Base-by-base conservation (phyloP, 2,113 vertebrate genomes). In the Motacilla tschutschensis region DNA sequence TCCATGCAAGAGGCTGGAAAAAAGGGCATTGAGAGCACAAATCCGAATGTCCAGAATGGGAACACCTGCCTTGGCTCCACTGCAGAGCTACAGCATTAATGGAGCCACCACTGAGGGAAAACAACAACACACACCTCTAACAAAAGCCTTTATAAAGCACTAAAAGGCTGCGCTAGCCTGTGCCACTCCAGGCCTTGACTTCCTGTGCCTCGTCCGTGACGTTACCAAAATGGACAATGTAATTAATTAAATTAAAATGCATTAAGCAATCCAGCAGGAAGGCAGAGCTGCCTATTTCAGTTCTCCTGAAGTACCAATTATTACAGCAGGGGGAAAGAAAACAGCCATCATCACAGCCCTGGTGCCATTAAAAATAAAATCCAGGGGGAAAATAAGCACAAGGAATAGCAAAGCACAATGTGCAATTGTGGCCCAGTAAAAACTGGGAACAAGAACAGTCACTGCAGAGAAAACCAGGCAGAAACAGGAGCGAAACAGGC, bases 181-280 rank as follows among this genome's bases (percentile, higher is more conserved):
- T 8, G 18, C 62, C 62, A 40, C 72, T 83, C 41, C 36, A 10
- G 82, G 75, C 72, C 75, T 36, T 17, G 33, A 31, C 72, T 88
- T 89, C 81, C 81, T 60, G 29, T 51, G 72, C 91, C 83, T 89
- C 38, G 50, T 69, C 80, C 1, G 1, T 82, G 94, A 95, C 15
- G 43, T 62, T 90, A 89, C 79, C 83, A 57, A 90, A 90, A 77
- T 36, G 79, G 79, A 87, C 89, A 82, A 67, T 64, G 79, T 83
- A 69, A 89, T 94, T 91, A 87, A 95, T 87, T 82, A 82, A 88
- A 91, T 92, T 87, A 85, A 87, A 93, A 89, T 44, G 59, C 84
- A 92, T 89, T 87, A 90, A 93, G 69, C 69, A 47, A 78, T 90
- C 33, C 73, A 92, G 79, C 81, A 88, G 87, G 87, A 84, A 92